Conservation (phyloP, 2,797 vertebrate species). For the Accipiter badius region DNA sequence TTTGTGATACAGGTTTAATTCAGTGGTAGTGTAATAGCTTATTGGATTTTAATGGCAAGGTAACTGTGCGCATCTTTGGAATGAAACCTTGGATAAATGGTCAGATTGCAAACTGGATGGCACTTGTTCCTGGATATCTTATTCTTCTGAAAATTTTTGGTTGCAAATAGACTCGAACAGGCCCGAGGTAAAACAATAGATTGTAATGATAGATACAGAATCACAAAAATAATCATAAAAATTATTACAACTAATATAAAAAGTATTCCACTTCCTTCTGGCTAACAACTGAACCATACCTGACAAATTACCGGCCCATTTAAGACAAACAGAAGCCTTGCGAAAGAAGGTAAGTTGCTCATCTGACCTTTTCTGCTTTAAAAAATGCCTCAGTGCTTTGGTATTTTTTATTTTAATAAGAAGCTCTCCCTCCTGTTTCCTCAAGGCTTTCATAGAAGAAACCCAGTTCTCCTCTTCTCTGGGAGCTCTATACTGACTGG, state of each 20-base stretch:
- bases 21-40: background rate
- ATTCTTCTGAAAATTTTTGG: background rate
- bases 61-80: background rate
- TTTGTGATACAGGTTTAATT: background rate
- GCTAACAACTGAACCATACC: background rate
- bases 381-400: background rate
- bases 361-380: background rate
- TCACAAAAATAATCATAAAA: background rate
- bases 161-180: background rate
- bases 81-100: background rate
- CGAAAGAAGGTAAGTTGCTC: background rate
- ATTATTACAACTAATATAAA: background rate
- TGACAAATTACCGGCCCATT: background rate
- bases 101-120: background rate
- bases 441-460: background rate
- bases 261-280: background rate
- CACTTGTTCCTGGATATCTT: background rate
- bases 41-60: background rate
- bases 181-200: background rate
- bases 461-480: background rate
- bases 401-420: background rate
- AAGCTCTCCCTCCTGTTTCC: background rate
- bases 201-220: background rate
- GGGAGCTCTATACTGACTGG: background rate
- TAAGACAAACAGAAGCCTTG: background rate